Evolutionary conservation across 2,888 invertebrate genomes (phyloP).

Genomic region (Drosophila vallismaia): DNA sequence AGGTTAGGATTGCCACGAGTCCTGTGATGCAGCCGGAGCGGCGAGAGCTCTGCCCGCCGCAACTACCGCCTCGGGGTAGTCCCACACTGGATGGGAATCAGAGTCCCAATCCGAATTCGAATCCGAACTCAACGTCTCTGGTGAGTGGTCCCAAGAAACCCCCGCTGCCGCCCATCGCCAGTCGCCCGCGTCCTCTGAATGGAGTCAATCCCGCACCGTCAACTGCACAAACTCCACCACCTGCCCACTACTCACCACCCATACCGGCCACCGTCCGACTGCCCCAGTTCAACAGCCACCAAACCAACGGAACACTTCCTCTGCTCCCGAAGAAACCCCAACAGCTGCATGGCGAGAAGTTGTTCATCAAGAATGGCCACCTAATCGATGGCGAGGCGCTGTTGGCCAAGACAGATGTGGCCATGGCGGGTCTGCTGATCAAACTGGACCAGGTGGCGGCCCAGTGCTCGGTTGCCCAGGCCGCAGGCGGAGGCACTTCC

Average conservation of each 20-base stretch:
- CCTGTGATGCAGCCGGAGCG: constrained; percentile 34
- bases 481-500: constrained; percentile 89
- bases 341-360: constrained; percentile 70
- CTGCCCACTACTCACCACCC: constrained; percentile 63
- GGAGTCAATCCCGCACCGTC: constrained; percentile 82
- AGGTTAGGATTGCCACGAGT: constrained; percentile 53
- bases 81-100: constrained; percentile 43
- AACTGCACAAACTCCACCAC: constrained; percentile 66
- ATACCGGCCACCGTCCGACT: constrained; percentile 70
- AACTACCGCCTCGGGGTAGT: constrained; percentile 79
- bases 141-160: constrained; percentile 87
- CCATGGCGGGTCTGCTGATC: constrained; percentile 88
- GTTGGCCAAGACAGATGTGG: constrained; percentile 88
- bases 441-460: constrained; percentile 89
- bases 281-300: constrained; percentile 65
- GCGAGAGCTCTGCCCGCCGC: constrained; percentile 70
- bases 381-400: constrained; percentile 86
- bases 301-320: constrained; percentile 80
- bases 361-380: constrained; percentile 86
- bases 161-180: constrained; percentile 88
- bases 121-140: constrained; percentile 43
- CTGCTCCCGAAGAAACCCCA: constrained; percentile 65
- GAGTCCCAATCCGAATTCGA: background rate
- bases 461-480: constrained; percentile 89
- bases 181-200: constrained; percentile 82